Base-by-base conservation (phyloP, 2,113 vertebrate genomes). In the Nothocercus julius region DNA sequence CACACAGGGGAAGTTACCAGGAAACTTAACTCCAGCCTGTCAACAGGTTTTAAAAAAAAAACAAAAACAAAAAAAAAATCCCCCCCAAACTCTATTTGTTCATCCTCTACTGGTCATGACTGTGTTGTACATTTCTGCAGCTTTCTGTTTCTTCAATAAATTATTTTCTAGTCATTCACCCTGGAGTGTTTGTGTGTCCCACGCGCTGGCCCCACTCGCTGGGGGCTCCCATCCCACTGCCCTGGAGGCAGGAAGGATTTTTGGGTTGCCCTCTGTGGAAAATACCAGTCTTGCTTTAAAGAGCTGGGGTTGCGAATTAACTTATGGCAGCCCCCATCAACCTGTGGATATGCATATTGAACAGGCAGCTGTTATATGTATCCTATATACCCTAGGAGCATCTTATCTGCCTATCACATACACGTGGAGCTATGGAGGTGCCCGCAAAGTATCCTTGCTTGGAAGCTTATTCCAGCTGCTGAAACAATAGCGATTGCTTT, bases 61-160 rank as follows among this genome's bases (percentile, higher is more conserved):
- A 77, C 47, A 76, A 81, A 45, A 74, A 75, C 40, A 66, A 32
- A 24, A 68, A 40, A 54, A 49, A 49, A 49, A 44, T 36, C 36
- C 36, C 36, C 42, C 42, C 54, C 36, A 80, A 89, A 94, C 94
- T 97, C 92, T 93, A 90, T 96, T 96, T 97, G 97, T 97, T 87
- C 97, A 91, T 97, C 95, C 90, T 97, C 92, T 96, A 92, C 97
- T 95, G 95, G 96, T 97, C 96, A 96, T 95, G 95, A 96, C 95
- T 97, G 97, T 98, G 97, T 97, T 98, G 97, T 97, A 97, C 70
- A 77, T 98, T 97, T 97, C 95, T 96, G 97, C 96, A 96, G 97
- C 95, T 97, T 98, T 98, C 89, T 95, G 97, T 98, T 97, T 96
- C 97, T 97, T 98, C 97, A 98, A 98, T 98, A 98, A 98, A 98